Evolutionary conservation across 2,888 invertebrate species (phyloP).

Genomic region (Sarcophaga carnaria): DNA sequence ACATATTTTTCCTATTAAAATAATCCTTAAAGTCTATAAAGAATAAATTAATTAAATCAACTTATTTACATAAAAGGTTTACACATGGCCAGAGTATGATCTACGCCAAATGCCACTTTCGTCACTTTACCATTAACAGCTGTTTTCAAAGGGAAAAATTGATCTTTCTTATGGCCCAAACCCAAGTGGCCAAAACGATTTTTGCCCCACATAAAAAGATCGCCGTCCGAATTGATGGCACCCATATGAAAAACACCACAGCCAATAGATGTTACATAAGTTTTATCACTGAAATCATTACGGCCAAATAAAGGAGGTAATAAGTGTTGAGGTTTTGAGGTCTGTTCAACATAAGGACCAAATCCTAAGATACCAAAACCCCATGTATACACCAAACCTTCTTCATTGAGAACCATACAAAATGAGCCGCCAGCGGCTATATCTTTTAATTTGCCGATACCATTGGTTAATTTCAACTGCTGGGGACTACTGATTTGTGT

Average conservation of each 20-base stretch:
- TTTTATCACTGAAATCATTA: conserved; percentile 90
- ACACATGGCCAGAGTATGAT: conserved; percentile 91
- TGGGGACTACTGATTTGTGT: conserved; percentile 89
- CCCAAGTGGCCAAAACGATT: conserved; percentile 93
- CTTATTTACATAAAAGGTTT: conserved; percentile 85
- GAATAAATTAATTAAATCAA: conserved; percentile 30
- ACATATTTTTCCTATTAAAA: neutral
- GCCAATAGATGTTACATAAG: conserved; percentile 85
- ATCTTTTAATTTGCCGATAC: conserved; percentile 89
- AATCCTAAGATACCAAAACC: conserved; percentile 95
- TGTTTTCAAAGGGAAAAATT: conserved; percentile 93
- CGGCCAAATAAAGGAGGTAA: conserved; percentile 92
- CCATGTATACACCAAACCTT: conserved; percentile 95
- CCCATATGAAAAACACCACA: conserved; percentile 90
- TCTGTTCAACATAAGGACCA: conserved; percentile 89
- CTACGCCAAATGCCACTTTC: conserved; percentile 91
- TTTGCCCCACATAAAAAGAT: conserved; percentile 95
- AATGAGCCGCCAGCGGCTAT: conserved; percentile 93
- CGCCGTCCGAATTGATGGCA: conserved; percentile 91
- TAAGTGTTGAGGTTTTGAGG: conserved; percentile 87
- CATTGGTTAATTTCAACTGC: conserved; percentile 85
- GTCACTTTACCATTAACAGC: conserved; percentile 89
- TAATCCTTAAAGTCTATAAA: neutral
- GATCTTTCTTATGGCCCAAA: conserved; percentile 89
- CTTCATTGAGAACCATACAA: conserved; percentile 91